Evolutionary conservation across 2,888 invertebrate species (phyloP), one percentile per base, ranked within the genome.

Genomic region (Leuctra nigra): DNA sequence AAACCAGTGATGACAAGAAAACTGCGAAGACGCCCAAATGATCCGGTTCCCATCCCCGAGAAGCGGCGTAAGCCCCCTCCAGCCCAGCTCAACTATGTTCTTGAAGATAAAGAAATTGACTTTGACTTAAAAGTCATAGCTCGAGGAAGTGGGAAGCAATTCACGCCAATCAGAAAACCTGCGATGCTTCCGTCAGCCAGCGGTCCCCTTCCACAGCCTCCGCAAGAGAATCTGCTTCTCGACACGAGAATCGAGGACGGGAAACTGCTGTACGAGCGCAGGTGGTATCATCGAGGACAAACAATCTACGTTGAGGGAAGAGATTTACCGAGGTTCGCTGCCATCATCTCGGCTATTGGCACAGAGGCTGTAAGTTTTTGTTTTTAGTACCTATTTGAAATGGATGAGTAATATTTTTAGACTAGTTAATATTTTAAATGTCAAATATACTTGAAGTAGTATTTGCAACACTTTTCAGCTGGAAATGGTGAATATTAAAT

Each of bases 1-100:
- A 96, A 96, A 68, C 93, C 96, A 11, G 90, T 91, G n/a, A 89
- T 94, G 76, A 97, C 96, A 25, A 79, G 97, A 23, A 97, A 96
- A 72, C 75, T 97, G 23, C 77, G 97, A 3, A 78, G 96, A 59
- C 79, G 97, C 22, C 95, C 95, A 0, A 96, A 97, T 71, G 96
- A 96, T 71, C 96, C 96, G 0, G 80, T 91, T 39, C 95, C 94
- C 3, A 83, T 87, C 59, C 90, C 91, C 6, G 84, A 91, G 66
- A 84, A 85, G 58, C 82, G 95, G 1, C 77, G 95, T 55, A 88
- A 92, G 68, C 85, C 88, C 2, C 84, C 89, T 1, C 82, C 84
- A 44, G 90, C 91, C 24, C 89, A 91, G 66, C 79, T 96, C n/a
- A 89, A 88, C 59, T 90, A 89, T 70, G 76, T 87, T 46, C 75